A percentile compares a stretch with the other conserved stretches of the same genome.
Evolutionary conservation across 2,113 vertebrate species (phyloP).

Genomic region (Callithrix jacchus): DNA sequence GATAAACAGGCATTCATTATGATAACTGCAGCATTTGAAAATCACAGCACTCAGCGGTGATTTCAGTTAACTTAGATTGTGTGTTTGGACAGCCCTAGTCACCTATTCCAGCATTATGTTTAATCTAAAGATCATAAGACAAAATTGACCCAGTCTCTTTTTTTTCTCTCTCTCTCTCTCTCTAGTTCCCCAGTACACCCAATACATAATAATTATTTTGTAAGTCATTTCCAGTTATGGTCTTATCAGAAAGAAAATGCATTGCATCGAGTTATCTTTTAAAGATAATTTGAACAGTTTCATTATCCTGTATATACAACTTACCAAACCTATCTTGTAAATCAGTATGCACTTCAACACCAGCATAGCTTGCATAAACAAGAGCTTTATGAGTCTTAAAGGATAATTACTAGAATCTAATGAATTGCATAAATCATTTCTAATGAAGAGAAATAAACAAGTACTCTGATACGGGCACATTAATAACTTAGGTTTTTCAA

Average conservation of each 20-base stretch:
- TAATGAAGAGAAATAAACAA: constrained; percentile 84
- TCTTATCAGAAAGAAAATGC: constrained; percentile 58
- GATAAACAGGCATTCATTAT: background rate
- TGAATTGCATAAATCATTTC: constrained; percentile 87
- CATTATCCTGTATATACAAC: constrained; percentile 68
- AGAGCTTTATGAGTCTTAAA: constrained; percentile 80
- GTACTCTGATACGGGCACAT: constrained; percentile 76
- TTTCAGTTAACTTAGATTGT: background rate
- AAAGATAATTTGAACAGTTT: constrained; percentile 72
- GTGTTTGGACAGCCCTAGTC: background rate
- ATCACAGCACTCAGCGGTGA: background rate
- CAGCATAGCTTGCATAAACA: constrained; percentile 74
- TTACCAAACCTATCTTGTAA: constrained; percentile 74
- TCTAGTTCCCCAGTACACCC: background rate
- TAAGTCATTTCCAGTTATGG: background rate
- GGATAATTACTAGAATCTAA: constrained; percentile 85
- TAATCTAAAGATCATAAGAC: background rate
- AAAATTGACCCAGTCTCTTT: background rate
- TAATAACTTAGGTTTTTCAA: constrained; percentile 80
- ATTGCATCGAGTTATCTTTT: constrained; percentile 54
- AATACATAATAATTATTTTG: background rate
- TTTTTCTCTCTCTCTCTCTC: background rate
- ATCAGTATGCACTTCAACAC: constrained; percentile 68
- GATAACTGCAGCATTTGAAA: background rate
- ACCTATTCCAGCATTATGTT: background rate